Evolutionary conservation across 2,113 vertebrate genomes (phyloP).

Genomic region (Hemibagrus wyckioides): DNA sequence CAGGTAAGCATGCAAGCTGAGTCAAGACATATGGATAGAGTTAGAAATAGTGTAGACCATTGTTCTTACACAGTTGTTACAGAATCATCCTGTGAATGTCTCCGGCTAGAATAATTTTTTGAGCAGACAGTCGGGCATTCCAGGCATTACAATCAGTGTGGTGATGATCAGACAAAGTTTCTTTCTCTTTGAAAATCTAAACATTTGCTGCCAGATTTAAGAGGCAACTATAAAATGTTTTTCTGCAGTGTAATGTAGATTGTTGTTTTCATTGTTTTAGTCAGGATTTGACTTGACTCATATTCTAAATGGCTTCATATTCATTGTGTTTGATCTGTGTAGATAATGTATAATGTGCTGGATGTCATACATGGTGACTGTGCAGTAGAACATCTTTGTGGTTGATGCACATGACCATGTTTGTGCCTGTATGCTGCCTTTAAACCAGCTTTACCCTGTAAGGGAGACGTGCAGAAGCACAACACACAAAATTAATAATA

Average conservation of each 20-base stretch:
- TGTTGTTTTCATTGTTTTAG: neutral
- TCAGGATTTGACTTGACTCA: neutral
- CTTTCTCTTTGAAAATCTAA: neutral
- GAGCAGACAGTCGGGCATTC: neutral
- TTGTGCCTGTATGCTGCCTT: neutral
- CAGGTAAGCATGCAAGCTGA: neutral
- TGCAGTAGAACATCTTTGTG: neutral
- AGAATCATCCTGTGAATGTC: neutral
- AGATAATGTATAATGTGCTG: neutral
- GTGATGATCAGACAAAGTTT: neutral
- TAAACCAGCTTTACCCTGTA: neutral
- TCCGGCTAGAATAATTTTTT: neutral
- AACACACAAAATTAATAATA: neutral
- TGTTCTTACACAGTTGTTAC: neutral
- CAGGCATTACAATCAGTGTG: neutral
- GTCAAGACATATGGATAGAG: neutral
- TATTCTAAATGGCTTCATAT: neutral
- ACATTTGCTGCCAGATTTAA: neutral
- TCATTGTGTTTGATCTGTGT: neutral
- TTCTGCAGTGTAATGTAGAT: neutral
- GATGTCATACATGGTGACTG: neutral
- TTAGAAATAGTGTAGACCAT: neutral
- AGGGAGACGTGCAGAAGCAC: neutral
- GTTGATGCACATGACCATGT: neutral
- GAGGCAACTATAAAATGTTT: neutral